Conservation (phyloP, 2,797 vertebrate species). For the Ptychobarbus kaznakovi region DNA sequence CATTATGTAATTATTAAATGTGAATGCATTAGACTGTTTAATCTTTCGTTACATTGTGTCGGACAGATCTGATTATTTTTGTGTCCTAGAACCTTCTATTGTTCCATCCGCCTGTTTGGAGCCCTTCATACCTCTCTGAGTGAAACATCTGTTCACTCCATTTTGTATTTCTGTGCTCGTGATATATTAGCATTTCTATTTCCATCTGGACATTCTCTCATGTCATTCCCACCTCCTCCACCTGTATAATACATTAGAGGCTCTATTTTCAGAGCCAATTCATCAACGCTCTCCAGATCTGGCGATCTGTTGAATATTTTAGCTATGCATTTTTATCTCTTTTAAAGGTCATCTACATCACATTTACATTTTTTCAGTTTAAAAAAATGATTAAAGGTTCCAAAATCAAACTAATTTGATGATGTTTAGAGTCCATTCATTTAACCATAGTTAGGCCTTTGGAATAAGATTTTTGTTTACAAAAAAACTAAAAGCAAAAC, state of each 20-base stretch:
- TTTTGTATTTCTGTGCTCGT: slow-evolving; percentile 53
- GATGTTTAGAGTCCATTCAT: neutral
- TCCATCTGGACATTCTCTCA: slow-evolving; percentile 53
- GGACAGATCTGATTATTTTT: slow-evolving; percentile 27
- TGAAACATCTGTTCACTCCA: slow-evolving; percentile 55
- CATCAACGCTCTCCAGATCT: slow-evolving; percentile 49
- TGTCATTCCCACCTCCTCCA: slow-evolving; percentile 41
- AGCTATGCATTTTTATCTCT: slow-evolving; percentile 40
- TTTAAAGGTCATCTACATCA: slow-evolving; percentile 18
- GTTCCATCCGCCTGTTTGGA: slow-evolving; percentile 18
- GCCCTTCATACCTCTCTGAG: slow-evolving; percentile 38
- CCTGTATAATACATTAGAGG: slow-evolving; percentile 57
- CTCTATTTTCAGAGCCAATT: slow-evolving; percentile 61
- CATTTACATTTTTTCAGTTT: neutral
- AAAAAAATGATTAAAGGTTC: neutral
- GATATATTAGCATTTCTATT: slow-evolving; percentile 57
- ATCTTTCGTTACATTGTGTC: slow-evolving; percentile 53
- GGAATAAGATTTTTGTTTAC: neutral
- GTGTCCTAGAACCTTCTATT: slow-evolving; percentile 11
- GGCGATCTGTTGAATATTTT: slow-evolving; percentile 61
- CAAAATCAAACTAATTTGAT: neutral
- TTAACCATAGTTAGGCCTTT: neutral
- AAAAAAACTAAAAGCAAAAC: neutral
- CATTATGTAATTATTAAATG: slow-evolving; percentile 58
- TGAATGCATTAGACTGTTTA: slow-evolving; percentile 56